phyloP scores from a whole-genome alignment of 1,140 invertebrate genomes.

The Babylonia areolata region DNA sequence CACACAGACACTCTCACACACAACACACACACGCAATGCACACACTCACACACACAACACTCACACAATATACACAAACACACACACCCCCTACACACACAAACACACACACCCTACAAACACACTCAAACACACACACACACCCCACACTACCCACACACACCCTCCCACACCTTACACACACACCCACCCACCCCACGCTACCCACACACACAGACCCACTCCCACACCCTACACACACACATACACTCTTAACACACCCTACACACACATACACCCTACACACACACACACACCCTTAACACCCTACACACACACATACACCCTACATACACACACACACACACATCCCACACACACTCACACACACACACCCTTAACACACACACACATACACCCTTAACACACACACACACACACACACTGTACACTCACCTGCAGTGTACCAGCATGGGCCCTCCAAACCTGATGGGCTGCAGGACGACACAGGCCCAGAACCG shows the following conservation, averaged over 20 bases:
- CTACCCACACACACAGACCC: neutral
- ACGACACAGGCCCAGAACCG: slow-evolving; percentile 93
- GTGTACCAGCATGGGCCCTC: slow-evolving; percentile 87
- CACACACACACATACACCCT: neutral
- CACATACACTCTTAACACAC: neutral
- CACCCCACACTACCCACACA: neutral
- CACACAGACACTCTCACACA: slow-evolving; percentile 6
- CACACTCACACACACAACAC: neutral
- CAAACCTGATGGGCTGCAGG: slow-evolving; percentile 83
- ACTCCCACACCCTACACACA: too few species aligned
- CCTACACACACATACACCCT: neutral
- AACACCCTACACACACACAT: neutral
- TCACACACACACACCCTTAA: too few species aligned
- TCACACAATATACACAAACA: neutral
- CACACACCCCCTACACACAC: neutral
- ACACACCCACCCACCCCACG: neutral
- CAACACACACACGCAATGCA: neutral
- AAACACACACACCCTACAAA: neutral
- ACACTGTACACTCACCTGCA: slow-evolving; percentile 78
- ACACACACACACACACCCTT: neutral
- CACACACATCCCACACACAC: neutral
- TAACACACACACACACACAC: neutral
- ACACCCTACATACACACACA: neutral
- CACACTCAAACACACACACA: neutral
- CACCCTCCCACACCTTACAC: neutral